Conservation (phyloP, 2,797 vertebrate genomes). For the Diceros bicornis region DNA sequence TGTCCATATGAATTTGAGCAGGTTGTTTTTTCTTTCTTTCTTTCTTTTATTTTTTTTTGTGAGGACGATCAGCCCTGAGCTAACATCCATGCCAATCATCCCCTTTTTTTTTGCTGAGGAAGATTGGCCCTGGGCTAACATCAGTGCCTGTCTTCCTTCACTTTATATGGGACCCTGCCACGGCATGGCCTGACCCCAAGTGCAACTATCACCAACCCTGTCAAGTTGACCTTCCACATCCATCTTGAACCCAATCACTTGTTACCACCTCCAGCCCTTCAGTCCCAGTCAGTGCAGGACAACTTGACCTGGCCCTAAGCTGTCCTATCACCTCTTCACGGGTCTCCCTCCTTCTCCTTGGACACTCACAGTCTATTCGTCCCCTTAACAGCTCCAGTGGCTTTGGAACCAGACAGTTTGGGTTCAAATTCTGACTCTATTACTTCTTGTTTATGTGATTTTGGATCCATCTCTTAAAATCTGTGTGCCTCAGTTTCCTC, state of each 20-base stretch:
- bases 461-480: rapidly evolving
- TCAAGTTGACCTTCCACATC: not conserved
- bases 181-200: not conserved
- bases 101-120: too few relatives aligned
- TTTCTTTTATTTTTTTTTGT: too few relatives aligned
- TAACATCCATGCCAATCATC: too few relatives aligned
- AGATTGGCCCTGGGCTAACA: too few relatives aligned
- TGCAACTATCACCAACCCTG: not conserved
- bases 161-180: too few relatives aligned
- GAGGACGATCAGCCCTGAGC: too few relatives aligned
- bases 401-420: not conserved
- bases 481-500: not conserved
- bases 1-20: not conserved
- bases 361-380: not conserved
- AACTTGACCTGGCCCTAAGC: not conserved
- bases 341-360: not conserved
- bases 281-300: not conserved
- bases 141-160: too few relatives aligned
- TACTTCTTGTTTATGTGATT: not conserved
- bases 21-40: not conserved
- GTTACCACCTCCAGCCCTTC: not conserved
- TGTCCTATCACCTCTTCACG: rapidly evolving
- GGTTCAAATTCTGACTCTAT: not conserved
- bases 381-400: too few relatives aligned
- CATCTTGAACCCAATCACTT: not conserved